Evolutionary conservation across 2,113 vertebrate genomes (phyloP), one percentile per base, ranked within the genome.

Genomic region (Promerops cafer): DNA sequence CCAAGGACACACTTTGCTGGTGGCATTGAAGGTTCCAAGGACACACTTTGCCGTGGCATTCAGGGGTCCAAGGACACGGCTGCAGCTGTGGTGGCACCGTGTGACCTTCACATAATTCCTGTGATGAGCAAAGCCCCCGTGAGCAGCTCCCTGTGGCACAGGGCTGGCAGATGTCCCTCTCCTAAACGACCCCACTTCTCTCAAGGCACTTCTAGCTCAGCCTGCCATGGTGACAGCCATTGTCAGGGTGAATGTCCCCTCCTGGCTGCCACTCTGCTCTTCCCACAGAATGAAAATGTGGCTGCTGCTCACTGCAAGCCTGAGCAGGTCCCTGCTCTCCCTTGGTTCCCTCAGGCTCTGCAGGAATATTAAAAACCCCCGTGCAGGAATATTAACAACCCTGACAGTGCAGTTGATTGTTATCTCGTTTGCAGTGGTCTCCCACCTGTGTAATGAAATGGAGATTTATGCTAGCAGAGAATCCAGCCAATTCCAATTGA

Each of bases 381-480:
- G 19, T 60, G 61, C 40, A 35, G 37, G 59, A 83, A 83, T 77
- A 88, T 90, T 70, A 75, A 77, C 42, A 87, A 40, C 44, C 31
- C 69, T 54, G 71, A 14, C 13, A 21, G 60, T 53, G 60, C 27
- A 82, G 89, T 9, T 91, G 81, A 83, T 91, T 83, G 37, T 87
- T 64, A 56, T 16, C 94, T 94, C 56, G 5, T 89, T 95, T 87
- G 44, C 91, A 44, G 78, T 54, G 70, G 57, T 88, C 93, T 94
- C 66, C 81, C 87, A 95, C 87, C 89, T 91, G 74, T 30, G 84
- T 63, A 85, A 96, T 94, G 91, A 94, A 84, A 96, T 68, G 68
- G 16, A 87, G 80, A 94, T 96, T 96, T 94, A 80, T 82, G 83
- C 61, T 3, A 26, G 81, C 3, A 2, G 23, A 72, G 77, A 53